Percentiles rank a stretch among this genome's conserved stretches.
phyloP scores from a whole-genome alignment of 2,888 invertebrate genomes.

The Chloromyia formosa region DNA sequence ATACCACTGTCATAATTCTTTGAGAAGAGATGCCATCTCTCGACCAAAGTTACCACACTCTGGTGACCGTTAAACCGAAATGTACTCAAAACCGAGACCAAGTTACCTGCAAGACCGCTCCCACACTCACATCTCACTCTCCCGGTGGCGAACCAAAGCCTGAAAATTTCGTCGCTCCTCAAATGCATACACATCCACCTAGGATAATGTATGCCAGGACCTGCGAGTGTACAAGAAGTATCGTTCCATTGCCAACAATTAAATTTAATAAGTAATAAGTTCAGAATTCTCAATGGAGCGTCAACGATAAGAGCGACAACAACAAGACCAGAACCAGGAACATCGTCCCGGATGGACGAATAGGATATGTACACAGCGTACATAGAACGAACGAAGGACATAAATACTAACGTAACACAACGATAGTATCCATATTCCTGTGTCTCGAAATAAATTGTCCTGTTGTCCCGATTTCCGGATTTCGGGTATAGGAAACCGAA shows the following conservation, averaged over 20 bases:
- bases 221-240: neutral
- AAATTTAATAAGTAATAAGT: constrained; percentile 49
- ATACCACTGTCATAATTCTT: constrained; percentile 29
- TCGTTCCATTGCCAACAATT: constrained; percentile 45
- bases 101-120: constrained; percentile 6
- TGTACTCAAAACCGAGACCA: constrained; percentile 35
- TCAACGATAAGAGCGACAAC: too few species aligned
- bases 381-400: too few species aligned
- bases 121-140: neutral
- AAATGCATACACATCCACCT: neutral
- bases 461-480: constrained; percentile 17
- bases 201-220: neutral
- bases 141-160: too few species aligned
- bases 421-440: too few species aligned
- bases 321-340: too few species aligned
- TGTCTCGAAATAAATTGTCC: constrained; percentile 1
- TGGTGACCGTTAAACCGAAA: constrained; percentile 43
- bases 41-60: constrained; percentile 43
- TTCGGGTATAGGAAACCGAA: constrained; percentile 39
- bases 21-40: constrained; percentile 33
- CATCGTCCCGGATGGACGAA: too few species aligned
- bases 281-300: constrained; percentile 22
- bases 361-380: too few species aligned
- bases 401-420: too few species aligned
- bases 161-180: too few species aligned